Base-by-base conservation (phyloP, 2,888 invertebrate genomes). In the Polydrusus tereticollis region DNA sequence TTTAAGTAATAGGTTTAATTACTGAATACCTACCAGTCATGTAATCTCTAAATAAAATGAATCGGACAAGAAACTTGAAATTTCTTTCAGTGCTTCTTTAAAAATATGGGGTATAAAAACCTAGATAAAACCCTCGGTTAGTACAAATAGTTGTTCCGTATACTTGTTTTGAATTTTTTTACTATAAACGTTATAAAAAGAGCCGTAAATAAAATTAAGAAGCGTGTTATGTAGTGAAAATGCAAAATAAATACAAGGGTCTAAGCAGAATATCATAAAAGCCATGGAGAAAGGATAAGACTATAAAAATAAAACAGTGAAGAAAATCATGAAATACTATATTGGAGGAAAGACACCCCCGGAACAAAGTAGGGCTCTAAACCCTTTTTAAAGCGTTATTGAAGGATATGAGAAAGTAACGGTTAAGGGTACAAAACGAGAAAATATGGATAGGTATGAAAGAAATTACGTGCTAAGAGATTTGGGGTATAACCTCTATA, bases 251-350 rank as follows among this genome's bases (percentile, higher is more conserved):
- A 63, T 38, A 45, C 50, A 36, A 45, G 62, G 62, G 29, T 63
- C 50, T 47, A 63, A 63, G 21, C 12, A 45, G 16, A 33, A 43
- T 29, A 63, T 47, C 50, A 47, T 63, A 63, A 63, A 63, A 45
- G 45, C 33, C 20, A 50, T 47, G 62, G 45, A 20, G 36, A 58
- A 63, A 63, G 62, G 62, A 63, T 47, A 63, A 20, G 29, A 47
- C 50, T 63, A 63, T 63, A 47, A 63, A 63, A 63, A 50, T 63
- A 63, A 63, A 63, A 45, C 50, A 63, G 36, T 50, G 62, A 47
- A 63, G 50, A 47, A 47, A 47, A 50, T 63, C 50, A 63, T 63
- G 50, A 63, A 45, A 50, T 63, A 63, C 50, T 63, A 29, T 47
- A 45, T 59, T 41, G 41, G 10, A 50, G 45, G 23, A 63, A 63